phyloP scores from a whole-genome alignment of 2,113 vertebrate genomes.

The Salminus brasiliensis region DNA sequence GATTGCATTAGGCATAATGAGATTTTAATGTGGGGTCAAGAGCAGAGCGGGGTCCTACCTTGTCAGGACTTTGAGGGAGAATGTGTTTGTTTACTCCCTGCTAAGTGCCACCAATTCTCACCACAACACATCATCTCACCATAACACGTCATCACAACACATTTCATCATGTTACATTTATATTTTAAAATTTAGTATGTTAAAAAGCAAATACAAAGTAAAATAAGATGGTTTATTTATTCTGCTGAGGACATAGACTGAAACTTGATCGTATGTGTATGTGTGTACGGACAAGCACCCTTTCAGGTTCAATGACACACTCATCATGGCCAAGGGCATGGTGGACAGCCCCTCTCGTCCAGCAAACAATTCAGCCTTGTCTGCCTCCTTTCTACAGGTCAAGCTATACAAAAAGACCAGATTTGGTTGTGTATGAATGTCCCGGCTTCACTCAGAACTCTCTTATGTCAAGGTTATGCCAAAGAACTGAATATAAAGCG shows the following conservation, averaged over 20 bases:
- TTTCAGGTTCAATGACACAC: constrained; percentile 31
- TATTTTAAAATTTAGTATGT: neutral
- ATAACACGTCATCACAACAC: too few relatives aligned
- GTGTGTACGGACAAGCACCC: neutral
- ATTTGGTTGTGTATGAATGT: constrained; percentile 53
- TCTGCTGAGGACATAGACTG: neutral
- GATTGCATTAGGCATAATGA: constrained; percentile 63
- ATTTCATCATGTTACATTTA: neutral
- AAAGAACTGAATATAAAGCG: constrained; percentile 42
- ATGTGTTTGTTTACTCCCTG: constrained; percentile 54
- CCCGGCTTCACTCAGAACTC: constrained; percentile 31
- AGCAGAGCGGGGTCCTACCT: constrained; percentile 50
- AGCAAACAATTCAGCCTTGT: constrained; percentile 31
- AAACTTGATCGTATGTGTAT: neutral
- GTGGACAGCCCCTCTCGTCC: constrained; percentile 5
- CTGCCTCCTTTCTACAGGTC: constrained; percentile 37
- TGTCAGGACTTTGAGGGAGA: constrained; percentile 40
- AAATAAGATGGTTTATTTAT: neutral
- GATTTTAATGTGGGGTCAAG: constrained; percentile 60
- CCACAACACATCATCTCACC: too few relatives aligned
- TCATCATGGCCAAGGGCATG: constrained; percentile 52
- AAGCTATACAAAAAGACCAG: constrained; percentile 48
- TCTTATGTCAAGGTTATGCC: constrained; percentile 57
- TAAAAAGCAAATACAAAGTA: neutral
- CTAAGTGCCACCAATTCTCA: constrained; percentile 2